A percentile compares a stretch with the other conserved stretches of the same genome.
These are phyloP conservation scores for Lemur catta DNA, from an alignment of 2,797 vertebrate species.

Conservation along the genomic window DNA sequence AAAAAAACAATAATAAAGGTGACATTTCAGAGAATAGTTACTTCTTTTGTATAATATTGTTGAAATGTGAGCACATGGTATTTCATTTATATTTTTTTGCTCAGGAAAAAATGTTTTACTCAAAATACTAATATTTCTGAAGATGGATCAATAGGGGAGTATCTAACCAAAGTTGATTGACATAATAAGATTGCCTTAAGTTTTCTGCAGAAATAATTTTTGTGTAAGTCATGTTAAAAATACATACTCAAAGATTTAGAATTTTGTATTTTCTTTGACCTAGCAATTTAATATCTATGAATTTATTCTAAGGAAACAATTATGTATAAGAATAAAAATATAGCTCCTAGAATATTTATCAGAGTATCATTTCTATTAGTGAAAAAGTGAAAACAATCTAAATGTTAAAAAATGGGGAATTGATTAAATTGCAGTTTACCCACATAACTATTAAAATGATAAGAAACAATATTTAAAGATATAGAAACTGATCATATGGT, in stretches of 20 bases:
- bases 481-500: not conserved
- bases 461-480: not conserved
- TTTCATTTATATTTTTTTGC: not conserved
- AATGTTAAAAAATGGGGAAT: not conserved
- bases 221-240: not conserved
- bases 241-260: not conserved
- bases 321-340: not conserved
- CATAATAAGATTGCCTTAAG: not conserved
- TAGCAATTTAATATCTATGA: not conserved
- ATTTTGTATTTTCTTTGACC: not conserved
- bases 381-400: not conserved
- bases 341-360: not conserved
- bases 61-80: not conserved
- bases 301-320: not conserved
- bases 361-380: not conserved
- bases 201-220: conserved; percentile 19
- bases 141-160: not conserved
- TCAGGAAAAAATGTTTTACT: not conserved
- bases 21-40: not conserved
- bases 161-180: not conserved
- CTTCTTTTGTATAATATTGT: not conserved
- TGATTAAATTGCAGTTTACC: not conserved
- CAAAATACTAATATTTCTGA: conserved; percentile 35
- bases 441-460: not conserved
- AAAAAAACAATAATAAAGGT: not conserved